Percentiles rank a stretch among this genome's conserved stretches.
These are phyloP conservation scores for Brachionus sp. DNA, from an alignment of 1,140 invertebrate species.

Conservation along the genomic window DNA sequence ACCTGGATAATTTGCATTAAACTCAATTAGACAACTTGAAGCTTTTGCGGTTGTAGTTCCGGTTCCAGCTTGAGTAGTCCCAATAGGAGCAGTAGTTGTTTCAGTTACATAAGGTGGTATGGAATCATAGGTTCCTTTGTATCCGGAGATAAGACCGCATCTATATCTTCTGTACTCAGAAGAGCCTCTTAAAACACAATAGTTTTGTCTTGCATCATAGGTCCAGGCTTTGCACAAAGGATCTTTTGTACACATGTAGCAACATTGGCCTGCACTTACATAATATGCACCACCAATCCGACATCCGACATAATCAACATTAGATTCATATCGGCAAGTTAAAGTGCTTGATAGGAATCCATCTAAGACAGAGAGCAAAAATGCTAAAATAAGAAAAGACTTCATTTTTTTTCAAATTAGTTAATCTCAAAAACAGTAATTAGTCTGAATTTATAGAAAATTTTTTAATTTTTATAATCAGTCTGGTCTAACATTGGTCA, in stretches of 20 bases:
- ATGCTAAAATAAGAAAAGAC: not conserved
- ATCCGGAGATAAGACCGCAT: constrained; percentile 3
- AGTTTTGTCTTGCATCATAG: not conserved
- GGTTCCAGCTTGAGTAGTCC: not conserved
- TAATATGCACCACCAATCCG: not conserved
- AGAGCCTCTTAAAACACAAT: not conserved
- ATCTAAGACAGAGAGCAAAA: not conserved
- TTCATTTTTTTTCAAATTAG: not conserved
- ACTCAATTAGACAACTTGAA: constrained; percentile 6
- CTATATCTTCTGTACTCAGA: not conserved
- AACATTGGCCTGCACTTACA: not conserved
- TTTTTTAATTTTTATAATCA: not conserved
- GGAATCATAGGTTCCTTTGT: not conserved
- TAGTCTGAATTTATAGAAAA: not conserved
- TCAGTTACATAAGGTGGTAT: not conserved
- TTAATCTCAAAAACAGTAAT: not conserved
- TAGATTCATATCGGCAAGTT: constrained; percentile 17
- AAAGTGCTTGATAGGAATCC: not conserved
- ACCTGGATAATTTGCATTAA: constrained; percentile 4
- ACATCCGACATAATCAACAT: constrained; percentile 13
- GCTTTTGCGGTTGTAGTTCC: not conserved
- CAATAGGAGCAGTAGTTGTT: not conserved
- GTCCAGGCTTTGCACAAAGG: not conserved
- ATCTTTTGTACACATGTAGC: not conserved
- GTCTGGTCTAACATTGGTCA: constrained; percentile 4